phyloP scores from a whole-genome alignment of 2,888 invertebrate species.

The Mimas tiliae region DNA sequence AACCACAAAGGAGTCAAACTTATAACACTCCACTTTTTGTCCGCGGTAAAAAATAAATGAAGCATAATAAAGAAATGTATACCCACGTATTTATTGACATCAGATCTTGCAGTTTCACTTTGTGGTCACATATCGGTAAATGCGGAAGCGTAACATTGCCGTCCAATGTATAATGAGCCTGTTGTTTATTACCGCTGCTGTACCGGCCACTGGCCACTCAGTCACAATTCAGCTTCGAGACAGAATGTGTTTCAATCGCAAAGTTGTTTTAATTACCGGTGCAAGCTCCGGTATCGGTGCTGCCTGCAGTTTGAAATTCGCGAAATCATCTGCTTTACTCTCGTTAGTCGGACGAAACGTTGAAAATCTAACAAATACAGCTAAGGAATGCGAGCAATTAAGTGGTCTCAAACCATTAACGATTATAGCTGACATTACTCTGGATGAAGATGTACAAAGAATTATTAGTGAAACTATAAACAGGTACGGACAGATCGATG shows the following conservation, averaged over 20 bases:
- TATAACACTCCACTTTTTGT: neutral
- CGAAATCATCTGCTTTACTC: slow-evolving; percentile 58
- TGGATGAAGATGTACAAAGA: slow-evolving; percentile 55
- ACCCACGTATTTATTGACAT: slow-evolving; percentile 28
- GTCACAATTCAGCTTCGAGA: slow-evolving; percentile 35
- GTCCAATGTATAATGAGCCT: slow-evolving; percentile 40
- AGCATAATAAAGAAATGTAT: neutral
- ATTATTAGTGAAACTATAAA: slow-evolving; percentile 59
- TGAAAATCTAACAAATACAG: slow-evolving; percentile 58
- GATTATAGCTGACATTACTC: slow-evolving; percentile 63
- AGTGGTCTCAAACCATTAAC: slow-evolving; percentile 55
- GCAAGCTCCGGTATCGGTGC: slow-evolving; percentile 75
- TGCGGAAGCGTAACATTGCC: slow-evolving; percentile 45
- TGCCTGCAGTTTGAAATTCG: slow-evolving; percentile 62
- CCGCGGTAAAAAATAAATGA: too few relatives aligned
- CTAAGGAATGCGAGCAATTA: slow-evolving; percentile 55
- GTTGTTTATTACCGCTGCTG: neutral
- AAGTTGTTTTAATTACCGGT: slow-evolving; percentile 72
- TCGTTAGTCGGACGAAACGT: slow-evolving; percentile 63
- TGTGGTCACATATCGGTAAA: slow-evolving; percentile 44
- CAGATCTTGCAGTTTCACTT: slow-evolving; percentile 39
- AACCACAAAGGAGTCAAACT: too few relatives aligned
- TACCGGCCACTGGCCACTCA: slow-evolving; percentile 37
- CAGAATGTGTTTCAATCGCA: slow-evolving; percentile 65
- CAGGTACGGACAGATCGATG: slow-evolving; percentile 57